phyloP scores from a whole-genome alignment of 2,113 vertebrate genomes.

The Rhinopomastus cyanomelas region DNA sequence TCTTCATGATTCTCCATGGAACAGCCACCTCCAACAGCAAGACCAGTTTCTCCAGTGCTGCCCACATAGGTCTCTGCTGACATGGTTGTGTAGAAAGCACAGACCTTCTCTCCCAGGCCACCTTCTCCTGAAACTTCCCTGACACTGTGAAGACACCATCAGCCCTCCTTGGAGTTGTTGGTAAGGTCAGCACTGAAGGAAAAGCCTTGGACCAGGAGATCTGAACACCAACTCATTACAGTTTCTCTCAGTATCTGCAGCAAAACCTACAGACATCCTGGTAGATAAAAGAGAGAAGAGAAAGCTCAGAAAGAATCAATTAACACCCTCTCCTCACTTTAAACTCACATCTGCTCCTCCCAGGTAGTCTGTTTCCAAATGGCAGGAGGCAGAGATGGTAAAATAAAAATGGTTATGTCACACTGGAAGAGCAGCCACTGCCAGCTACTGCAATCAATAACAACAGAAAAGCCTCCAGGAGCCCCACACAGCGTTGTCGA shows the following conservation, averaged over 20 bases:
- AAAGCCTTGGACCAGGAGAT: background rate
- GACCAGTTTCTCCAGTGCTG: background rate
- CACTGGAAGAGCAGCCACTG: fast-evolving
- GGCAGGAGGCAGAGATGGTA: background rate
- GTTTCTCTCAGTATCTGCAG: background rate
- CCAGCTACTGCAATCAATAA: background rate
- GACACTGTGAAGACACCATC: background rate
- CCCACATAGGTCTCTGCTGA: background rate
- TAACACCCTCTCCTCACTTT: background rate
- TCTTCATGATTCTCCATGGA: background rate
- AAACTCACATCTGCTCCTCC: background rate
- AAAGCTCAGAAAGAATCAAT: background rate
- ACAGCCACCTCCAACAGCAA: fast-evolving
- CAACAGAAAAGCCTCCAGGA: background rate
- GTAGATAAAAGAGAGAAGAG: background rate
- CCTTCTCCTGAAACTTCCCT: background rate
- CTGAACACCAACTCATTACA: background rate
- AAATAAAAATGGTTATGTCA: background rate
- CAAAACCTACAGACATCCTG: background rate
- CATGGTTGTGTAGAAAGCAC: background rate
- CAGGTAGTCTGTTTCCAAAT: background rate
- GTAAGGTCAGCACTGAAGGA: background rate
- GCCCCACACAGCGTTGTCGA: background rate
- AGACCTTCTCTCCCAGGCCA: background rate
- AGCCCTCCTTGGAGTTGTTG: background rate